Evolutionary conservation across 2,888 invertebrate genomes (phyloP), one percentile per base, ranked within the genome.

Genomic region (Mesorhabditis belari): DNA sequence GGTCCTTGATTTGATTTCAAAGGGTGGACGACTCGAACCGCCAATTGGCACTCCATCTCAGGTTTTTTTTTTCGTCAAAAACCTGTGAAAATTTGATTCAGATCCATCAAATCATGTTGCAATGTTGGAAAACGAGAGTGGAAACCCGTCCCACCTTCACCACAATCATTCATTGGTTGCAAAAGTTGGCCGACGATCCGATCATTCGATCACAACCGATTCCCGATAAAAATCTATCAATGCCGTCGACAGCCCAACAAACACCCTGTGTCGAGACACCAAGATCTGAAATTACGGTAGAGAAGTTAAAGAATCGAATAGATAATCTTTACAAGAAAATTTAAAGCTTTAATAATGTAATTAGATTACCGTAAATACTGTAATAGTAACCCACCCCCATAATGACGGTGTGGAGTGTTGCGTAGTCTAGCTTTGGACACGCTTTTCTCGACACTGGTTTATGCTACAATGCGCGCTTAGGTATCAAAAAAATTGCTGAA

Each of bases 1-100:
- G 82, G 95, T 96, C 54, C 95, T 96, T 93, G 88, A 93, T 77
- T 86, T 93, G 83, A 93, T 96, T 5, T 90, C 91, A 3, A 90
- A 89, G 12, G 96, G 96, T 0, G 94, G 92, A 0, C 86, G 96
- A 35, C 85, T 96, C 26, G 90, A 90, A 77, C 88, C 89, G 53
- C 92, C 92, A 1, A 86, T 86, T 51, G 85, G 85, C 51, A 64
- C 65, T 19, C 73, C 77, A 4, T 62, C 67, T 17, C 66, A 70
- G 52, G 70, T 65, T n/a, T 25, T 17, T 27, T 23, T 3, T 21
- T 21, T 58, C 26, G 6, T n/a, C 9, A 26, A 55, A 5, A 2
- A 17, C 4, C 5, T 24, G 4, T 26, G 5, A 24, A 19, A 5
- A 49, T 24, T 44, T 23, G 19, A 60, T 70, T 21, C 28, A 71